Conservation (phyloP, 2,113 vertebrate genomes). For the Osmerus eperlanus region DNA sequence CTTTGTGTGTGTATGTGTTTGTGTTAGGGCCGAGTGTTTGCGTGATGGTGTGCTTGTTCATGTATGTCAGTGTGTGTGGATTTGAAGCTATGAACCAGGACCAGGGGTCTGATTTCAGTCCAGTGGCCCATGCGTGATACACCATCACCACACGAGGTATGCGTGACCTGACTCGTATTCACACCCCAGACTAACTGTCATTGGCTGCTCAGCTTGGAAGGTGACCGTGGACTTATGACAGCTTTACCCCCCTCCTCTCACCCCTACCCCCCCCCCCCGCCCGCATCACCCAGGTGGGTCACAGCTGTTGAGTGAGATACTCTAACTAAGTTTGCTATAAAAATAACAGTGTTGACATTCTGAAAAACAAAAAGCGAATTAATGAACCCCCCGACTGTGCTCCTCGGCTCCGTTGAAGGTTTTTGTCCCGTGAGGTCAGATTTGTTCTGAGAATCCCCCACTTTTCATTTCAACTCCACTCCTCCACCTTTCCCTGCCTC, state of each 20-base stretch:
- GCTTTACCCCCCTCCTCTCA: slow-evolving; percentile 12
- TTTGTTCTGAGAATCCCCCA: slow-evolving; percentile 34
- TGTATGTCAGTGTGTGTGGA: slow-evolving; percentile 24
- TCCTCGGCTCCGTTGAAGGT: slow-evolving; percentile 15
- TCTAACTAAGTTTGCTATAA: slow-evolving; percentile 51
- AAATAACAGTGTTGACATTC: slow-evolving; percentile 60
- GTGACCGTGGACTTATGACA: slow-evolving; percentile 68
- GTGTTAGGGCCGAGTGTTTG: not conserved
- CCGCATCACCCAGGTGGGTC: slow-evolving; percentile 63
- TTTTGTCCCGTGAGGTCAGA: slow-evolving; percentile 44
- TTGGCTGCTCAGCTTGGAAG: slow-evolving; percentile 43
- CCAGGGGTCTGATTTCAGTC: not conserved
- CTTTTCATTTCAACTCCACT: not conserved
- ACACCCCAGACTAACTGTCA: slow-evolving; percentile 29
- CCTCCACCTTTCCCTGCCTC: not conserved
- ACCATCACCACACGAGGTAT: not conserved
- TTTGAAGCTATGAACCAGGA: not conserved
- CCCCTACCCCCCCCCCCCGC: slow-evolving; percentile 11
- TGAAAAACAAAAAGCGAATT: slow-evolving; percentile 50
- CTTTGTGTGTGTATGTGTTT: slow-evolving; percentile 10
- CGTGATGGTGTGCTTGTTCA: slow-evolving; percentile 15
- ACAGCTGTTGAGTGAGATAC: slow-evolving; percentile 65
- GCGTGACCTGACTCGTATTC: slow-evolving; percentile 47
- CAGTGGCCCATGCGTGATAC: not conserved
- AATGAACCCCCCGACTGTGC: slow-evolving; percentile 54